These are phyloP conservation scores for Anastrepha ludens DNA, from an alignment of 1,140 invertebrate species.

Conservation along the genomic window DNA sequence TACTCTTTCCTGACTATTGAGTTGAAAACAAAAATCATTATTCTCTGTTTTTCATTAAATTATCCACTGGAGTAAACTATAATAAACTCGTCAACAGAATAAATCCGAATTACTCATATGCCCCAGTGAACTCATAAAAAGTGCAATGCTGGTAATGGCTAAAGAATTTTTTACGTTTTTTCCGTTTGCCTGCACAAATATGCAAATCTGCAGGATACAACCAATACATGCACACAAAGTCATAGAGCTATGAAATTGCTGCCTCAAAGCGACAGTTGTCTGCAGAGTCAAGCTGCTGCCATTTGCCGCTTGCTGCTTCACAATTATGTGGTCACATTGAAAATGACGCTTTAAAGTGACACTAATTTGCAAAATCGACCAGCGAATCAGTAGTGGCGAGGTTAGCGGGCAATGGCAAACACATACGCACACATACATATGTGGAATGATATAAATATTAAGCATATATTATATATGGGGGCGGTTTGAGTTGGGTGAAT, in stretches of 20 bases:
- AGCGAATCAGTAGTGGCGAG: background rate
- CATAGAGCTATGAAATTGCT: background rate
- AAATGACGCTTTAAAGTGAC: constrained; percentile 25
- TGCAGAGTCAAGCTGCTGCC: background rate
- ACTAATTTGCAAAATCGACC: constrained; percentile 32
- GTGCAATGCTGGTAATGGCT: background rate
- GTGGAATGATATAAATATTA: background rate
- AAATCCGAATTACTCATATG: constrained; percentile 36
- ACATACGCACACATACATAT: background rate
- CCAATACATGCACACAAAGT: too few relatives aligned
- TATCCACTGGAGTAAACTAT: background rate
- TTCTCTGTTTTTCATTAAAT: background rate
- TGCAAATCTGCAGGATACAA: background rate
- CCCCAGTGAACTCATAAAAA: constrained; percentile 31
- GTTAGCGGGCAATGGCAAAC: background rate
- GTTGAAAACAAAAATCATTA: background rate
- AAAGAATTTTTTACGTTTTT: background rate
- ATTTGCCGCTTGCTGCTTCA: constrained; percentile 19
- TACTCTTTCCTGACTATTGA: background rate
- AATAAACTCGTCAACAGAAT: constrained; percentile 14
- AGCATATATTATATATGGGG: background rate
- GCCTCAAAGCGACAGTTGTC: background rate
- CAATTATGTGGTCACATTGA: constrained; percentile 18
- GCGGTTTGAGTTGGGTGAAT: background rate
- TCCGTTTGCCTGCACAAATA: background rate